Evolutionary conservation across 1,140 invertebrate genomes (phyloP), one percentile per base, ranked within the genome.

Genomic region (Polypedilum pembai): DNA sequence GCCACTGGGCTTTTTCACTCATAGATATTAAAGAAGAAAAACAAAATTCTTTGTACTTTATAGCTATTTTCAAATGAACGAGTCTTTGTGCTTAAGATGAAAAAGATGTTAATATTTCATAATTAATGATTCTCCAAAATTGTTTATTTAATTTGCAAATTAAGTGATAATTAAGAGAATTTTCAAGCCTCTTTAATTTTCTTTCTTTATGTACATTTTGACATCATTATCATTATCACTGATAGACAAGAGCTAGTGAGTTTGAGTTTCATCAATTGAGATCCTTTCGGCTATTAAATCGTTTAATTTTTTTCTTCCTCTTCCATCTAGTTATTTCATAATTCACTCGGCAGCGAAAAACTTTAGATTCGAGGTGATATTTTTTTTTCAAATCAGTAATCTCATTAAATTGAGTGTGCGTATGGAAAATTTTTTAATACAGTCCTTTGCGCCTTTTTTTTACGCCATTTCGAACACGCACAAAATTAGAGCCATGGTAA

Each of bases 101-200:
- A 69, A 69, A 18, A 69, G 65, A 69, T 69, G 65, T 69, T 69
- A 69, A 69, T 69, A 69, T 69, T 69, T 69, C 65, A 69, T 69
- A 69, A 69, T 69, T 69, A 69, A 69, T 12, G 65, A 69, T 21
- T 56, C 12, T 56, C 12, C 15, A 56, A 56, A 56, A 56, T 56
- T 69, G 65, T 69, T 69, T 20, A 69, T 69, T 69, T 69, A 69
- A 69, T 69, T 69, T 20, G 65, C 17, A 69, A 69, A 69, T 69
- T 69, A 69, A 69, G 65, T 69, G 65, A 69, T 69, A 18, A 69
- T 69, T 69, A 69, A 69, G 8, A 21, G 65, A 69, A 69, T 21
- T 69, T 69, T 69, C 17, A n/a, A 69, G 65, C 18, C 20, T 69
- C 8, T 18, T 69, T 69, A 18, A 20, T 69, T 69, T 18, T 69